phyloP scores from a whole-genome alignment of 2,797 vertebrate species.

The Betta splendens region DNA sequence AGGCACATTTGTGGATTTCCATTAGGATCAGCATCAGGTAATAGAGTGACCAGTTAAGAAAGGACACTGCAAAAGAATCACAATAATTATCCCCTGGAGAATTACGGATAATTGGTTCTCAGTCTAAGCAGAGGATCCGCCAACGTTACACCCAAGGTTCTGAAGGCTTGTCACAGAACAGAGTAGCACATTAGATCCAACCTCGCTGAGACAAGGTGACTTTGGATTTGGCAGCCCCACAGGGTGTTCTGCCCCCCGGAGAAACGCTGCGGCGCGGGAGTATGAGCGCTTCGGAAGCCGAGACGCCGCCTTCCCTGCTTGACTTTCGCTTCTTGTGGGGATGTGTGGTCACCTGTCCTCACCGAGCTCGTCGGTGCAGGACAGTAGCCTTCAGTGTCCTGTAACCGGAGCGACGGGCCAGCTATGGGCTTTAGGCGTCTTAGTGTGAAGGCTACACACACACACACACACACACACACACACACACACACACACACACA shows the following conservation, averaged over 20 bases:
- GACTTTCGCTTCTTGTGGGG: constrained; percentile 21
- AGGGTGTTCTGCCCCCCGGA: constrained; percentile 16
- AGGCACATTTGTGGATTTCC: constrained; percentile 21
- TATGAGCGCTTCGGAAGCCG: constrained; percentile 16
- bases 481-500: too few species aligned
- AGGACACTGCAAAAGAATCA: neutral
- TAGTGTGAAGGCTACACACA: too few species aligned
- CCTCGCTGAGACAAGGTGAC: constrained; percentile 58
- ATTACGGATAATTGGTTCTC: constrained; percentile 27
- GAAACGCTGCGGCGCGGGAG: constrained; percentile 20
- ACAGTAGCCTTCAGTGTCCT: constrained; percentile 17
- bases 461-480: too few species aligned
- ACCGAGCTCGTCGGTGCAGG: constrained; percentile 10
- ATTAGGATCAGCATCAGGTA: constrained; percentile 18
- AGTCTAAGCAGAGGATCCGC: constrained; percentile 17
- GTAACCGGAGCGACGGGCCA: constrained; percentile 11
- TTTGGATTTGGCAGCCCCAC: constrained; percentile 51
- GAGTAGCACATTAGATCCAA: constrained; percentile 36
- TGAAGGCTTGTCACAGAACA: constrained; percentile 31
- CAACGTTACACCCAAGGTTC: constrained; percentile 25
- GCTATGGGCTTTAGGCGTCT: neutral
- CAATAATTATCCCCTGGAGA: neutral
- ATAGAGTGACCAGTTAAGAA: neutral
- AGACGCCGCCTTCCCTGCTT: constrained; percentile 8
- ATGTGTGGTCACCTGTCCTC: constrained; percentile 36